Evolutionary conservation across 2,888 invertebrate species (phyloP).

Genomic region (Nephrotoma flavescens): DNA sequence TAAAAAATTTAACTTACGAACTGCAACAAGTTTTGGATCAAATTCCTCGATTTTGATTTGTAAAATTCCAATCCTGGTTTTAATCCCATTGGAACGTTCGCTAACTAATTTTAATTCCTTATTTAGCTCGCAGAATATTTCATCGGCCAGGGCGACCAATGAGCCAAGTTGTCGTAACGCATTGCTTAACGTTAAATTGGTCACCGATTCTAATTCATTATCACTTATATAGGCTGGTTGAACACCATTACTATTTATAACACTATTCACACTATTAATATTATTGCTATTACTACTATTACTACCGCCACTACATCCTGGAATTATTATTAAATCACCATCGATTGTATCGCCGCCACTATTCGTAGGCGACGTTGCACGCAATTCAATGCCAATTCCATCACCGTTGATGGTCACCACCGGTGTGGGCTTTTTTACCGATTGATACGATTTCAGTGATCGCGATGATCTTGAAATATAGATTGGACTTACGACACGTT

Average conservation of each 20-base stretch:
- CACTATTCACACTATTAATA: background rate
- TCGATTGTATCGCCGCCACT: background rate
- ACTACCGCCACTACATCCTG: background rate
- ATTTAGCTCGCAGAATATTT: slow-evolving; percentile 72
- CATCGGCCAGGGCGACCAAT: slow-evolving; percentile 66
- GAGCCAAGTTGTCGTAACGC: slow-evolving; percentile 75
- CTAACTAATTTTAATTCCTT: slow-evolving; percentile 58
- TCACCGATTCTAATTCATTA: slow-evolving; percentile 71
- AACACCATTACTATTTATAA: background rate
- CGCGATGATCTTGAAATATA: slow-evolving; percentile 51
- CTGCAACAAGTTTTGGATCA: slow-evolving; percentile 83
- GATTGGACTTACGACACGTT: slow-evolving; percentile 69
- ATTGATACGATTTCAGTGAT: background rate
- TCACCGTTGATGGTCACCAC: slow-evolving; percentile 7
- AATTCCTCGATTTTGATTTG: slow-evolving; percentile 54
- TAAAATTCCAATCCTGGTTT: slow-evolving; percentile 51
- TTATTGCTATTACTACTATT: background rate
- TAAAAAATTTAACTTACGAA: slow-evolving; percentile 60
- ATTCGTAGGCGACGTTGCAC: background rate
- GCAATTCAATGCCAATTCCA: slow-evolving; percentile 8
- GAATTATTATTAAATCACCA: background rate
- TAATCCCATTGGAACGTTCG: slow-evolving; percentile 55
- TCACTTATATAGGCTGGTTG: slow-evolving; percentile 37
- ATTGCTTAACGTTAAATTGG: slow-evolving; percentile 73
- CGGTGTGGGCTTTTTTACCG: slow-evolving; percentile 10